A percentile compares a stretch with the other conserved stretches of the same genome.
These are phyloP conservation scores for Ctenopoma kingsleyae DNA, from an alignment of 2,797 vertebrate species.

Conservation along the genomic window DNA sequence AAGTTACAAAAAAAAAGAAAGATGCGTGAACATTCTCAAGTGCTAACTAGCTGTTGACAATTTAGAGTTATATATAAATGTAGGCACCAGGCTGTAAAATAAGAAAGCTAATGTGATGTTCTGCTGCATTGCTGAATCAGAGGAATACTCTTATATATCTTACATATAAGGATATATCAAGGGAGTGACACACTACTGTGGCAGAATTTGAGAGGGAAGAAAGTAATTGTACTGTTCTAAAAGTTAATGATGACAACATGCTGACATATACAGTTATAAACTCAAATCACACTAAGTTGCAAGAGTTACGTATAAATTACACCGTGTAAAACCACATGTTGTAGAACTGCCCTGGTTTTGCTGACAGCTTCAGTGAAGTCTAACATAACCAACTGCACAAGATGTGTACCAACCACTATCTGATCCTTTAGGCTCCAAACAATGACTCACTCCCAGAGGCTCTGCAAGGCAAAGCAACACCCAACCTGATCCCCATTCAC, in stretches of 20 bases:
- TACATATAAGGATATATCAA: too few species aligned
- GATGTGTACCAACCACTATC: conserved; percentile 14
- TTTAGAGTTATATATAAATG: background rate
- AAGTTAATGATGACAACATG: too few species aligned
- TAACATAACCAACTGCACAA: background rate
- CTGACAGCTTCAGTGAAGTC: background rate
- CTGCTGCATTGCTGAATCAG: too few species aligned
- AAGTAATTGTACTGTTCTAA: background rate
- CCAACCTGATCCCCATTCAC: conserved; percentile 87
- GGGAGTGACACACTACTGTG: too few species aligned
- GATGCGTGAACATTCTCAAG: background rate
- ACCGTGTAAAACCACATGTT: background rate
- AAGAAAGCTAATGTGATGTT: too few species aligned
- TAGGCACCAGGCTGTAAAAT: too few species aligned
- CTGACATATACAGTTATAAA: background rate
- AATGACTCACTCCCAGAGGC: conserved; percentile 77
- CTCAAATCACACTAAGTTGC: background rate
- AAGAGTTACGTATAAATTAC: background rate
- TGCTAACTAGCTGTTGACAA: background rate
- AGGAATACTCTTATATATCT: too few species aligned
- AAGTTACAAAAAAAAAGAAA: background rate
- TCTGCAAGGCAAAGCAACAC: conserved; percentile 55
- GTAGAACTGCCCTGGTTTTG: background rate
- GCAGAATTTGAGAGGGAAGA: background rate
- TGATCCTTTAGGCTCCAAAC: conserved; percentile 81